Evolutionary conservation across 2,888 invertebrate species (phyloP).

Genomic region (Clunio marinus): DNA sequence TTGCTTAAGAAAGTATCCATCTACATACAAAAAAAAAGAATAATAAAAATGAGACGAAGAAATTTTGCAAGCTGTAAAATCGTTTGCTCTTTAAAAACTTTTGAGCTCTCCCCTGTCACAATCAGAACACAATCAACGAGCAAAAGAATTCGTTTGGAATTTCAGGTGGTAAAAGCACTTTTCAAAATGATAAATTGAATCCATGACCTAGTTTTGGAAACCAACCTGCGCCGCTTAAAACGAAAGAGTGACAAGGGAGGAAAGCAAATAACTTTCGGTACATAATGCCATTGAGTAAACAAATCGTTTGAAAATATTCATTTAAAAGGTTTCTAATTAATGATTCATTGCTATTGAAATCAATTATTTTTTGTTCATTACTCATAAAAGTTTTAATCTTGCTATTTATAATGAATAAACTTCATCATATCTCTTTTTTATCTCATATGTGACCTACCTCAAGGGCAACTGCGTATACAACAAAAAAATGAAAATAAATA

Average conservation of each 20-base stretch:
- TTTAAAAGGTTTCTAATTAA: conserved; percentile 30
- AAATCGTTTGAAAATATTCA: neutral
- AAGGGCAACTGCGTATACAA: neutral
- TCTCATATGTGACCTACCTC: conserved; percentile 32
- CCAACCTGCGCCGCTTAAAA: neutral
- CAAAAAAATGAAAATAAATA: neutral
- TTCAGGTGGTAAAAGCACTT: conserved; percentile 19
- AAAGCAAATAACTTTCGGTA: neutral
- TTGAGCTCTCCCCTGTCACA: neutral
- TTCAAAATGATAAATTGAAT: conserved; percentile 32
- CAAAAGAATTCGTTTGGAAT: neutral
- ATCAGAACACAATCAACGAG: conserved; percentile 15
- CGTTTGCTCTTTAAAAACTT: neutral
- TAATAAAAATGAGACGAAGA: too few relatives aligned
- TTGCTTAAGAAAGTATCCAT: too few relatives aligned
- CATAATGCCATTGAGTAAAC: neutral
- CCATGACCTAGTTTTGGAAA: conserved; percentile 15
- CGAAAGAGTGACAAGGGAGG: neutral
- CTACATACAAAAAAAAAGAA: too few relatives aligned
- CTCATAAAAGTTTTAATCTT: too few relatives aligned
- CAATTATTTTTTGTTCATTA: neutral
- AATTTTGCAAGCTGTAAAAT: conserved; percentile 10
- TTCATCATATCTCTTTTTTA: neutral
- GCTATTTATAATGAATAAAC: neutral
- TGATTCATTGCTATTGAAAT: conserved; percentile 12